Base-by-base conservation (phyloP, 2,797 vertebrate species). In the Chelon auratus region DNA sequence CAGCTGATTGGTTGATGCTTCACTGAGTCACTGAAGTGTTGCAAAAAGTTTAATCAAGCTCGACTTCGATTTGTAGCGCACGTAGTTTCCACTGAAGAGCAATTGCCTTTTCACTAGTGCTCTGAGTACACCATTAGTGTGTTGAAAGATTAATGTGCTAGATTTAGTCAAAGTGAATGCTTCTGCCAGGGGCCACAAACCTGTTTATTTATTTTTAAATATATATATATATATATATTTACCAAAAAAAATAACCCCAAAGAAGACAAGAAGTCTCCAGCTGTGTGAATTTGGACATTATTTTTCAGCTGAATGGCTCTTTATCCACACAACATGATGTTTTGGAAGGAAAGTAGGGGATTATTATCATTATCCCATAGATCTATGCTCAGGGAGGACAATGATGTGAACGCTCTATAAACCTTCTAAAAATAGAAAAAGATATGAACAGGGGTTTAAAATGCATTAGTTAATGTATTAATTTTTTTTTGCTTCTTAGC, bases 351-450 rank as follows among this genome's bases (percentile, higher is more conserved):
- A 42, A 20, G 47, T 18, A 62, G 1, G 4, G 52, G 53, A 55
- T 81, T 72, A 81, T 59, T 68, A 64, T 48, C n/a, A 73, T 70
- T 51, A 65, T 58, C 42, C 72, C 69, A 51, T 3, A 62, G 20
- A 62, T 55, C 57, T 63, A 18, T 53, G 45, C 51, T 77, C 48
- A 7, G 58, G 39, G 2, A 17, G 30, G 74, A 51, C 40, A 75
- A 33, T 7, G 20, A 13, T 1, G 36, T 60, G 50, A 69, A 62
- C 47, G 47, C 51, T 24, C 45, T 0, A 5, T 51, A 68, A 70
- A 60, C 26, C 57, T 26, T 60, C 39, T 55, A 52, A 53, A 70
- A 75, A 75, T 0, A 40, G 48, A 6, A 11, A n/a, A n/a, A 20
- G 68, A 56, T 13, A 39, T 77, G 45, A 11, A 59, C 33, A 1